These are phyloP conservation scores for Brachyistius frenatus DNA, from an alignment of 2,113 vertebrate species.

Conservation along the genomic window DNA sequence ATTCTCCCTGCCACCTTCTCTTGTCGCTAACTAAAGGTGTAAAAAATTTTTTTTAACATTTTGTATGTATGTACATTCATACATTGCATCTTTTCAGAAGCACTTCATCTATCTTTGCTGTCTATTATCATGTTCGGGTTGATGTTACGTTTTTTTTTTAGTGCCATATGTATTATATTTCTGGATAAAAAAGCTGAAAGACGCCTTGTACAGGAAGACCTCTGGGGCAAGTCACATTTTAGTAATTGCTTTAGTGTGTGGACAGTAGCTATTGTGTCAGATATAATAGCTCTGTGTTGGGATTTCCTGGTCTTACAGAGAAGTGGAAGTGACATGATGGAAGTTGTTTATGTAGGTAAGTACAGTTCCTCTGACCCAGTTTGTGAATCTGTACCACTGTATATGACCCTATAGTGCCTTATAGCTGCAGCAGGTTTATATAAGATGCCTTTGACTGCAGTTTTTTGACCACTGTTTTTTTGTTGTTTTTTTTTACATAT, in stretches of 20 bases:
- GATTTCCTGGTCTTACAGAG: background rate
- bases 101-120: background rate
- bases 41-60: background rate
- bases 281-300: constrained; percentile 11
- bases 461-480: background rate
- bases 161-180: background rate
- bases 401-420: background rate
- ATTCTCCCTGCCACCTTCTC: too few species aligned
- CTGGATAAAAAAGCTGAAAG: background rate
- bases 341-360: background rate
- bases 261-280: constrained; percentile 1
- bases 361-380: constrained; percentile 8
- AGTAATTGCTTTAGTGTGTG: constrained; percentile 2
- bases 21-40: too few species aligned
- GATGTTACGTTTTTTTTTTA: background rate
- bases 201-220: background rate
- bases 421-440: background rate
- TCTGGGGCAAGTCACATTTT: background rate
- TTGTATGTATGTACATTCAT: background rate
- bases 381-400: constrained; percentile 25
- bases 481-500: background rate
- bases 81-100: background rate
- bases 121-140: background rate
- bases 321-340: constrained; percentile 1
- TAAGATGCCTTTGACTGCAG: background rate